Conservation (phyloP, 1,140 invertebrate species). For the Saccostrea glomerata region DNA sequence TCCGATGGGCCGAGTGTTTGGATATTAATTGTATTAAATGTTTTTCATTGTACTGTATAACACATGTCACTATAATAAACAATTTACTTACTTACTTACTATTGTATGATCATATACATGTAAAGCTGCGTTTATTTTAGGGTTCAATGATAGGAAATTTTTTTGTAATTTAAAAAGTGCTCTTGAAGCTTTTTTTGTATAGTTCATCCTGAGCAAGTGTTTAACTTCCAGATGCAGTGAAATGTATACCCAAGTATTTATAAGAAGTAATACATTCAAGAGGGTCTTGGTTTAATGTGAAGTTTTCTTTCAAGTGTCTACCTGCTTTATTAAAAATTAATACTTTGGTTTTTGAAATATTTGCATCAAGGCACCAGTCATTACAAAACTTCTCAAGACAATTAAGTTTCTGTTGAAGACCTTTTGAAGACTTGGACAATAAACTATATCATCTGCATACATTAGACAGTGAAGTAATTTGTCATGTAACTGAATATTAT, state of each 20-base stretch:
- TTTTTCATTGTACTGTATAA: too few relatives aligned
- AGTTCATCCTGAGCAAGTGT: neutral
- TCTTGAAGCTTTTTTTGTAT: neutral
- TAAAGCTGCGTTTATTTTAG: too few relatives aligned
- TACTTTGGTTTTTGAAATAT: neutral
- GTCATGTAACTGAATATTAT: too few relatives aligned
- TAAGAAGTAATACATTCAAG: neutral
- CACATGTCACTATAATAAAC: too few relatives aligned
- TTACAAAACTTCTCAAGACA: neutral
- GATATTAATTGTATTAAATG: too few relatives aligned
- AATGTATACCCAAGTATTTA: conserved; percentile 10
- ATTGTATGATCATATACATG: too few relatives aligned
- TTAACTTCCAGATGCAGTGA: neutral
- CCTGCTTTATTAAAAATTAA: conserved; percentile 19
- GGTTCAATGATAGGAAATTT: neutral
- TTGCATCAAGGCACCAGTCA: neutral
- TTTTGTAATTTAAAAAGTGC: conserved; percentile 10
- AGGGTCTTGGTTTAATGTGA: neutral
- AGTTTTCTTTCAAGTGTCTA: neutral
- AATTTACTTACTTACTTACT: too few relatives aligned
- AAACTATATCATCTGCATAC: too few relatives aligned
- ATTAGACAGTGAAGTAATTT: too few relatives aligned
- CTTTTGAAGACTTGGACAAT: too few relatives aligned
- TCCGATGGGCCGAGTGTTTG: too few relatives aligned
- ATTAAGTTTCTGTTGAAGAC: neutral